phyloP scores from a whole-genome alignment of 2,888 invertebrate genomes.

The Phalera bucephala region DNA sequence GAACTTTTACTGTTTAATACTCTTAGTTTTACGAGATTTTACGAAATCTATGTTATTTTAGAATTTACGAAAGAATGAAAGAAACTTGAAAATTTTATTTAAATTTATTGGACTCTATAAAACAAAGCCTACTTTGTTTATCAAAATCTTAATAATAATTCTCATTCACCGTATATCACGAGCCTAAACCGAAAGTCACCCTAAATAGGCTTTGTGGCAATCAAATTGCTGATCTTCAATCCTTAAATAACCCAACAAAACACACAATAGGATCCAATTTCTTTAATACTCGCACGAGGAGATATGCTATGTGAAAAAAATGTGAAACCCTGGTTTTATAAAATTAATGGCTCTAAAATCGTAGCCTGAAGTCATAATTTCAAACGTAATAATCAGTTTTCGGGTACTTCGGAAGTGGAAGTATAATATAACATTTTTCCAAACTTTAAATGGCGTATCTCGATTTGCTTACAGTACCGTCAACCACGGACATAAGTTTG shows the following conservation, averaged over 20 bases:
- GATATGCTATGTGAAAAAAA: slow-evolving; percentile 24
- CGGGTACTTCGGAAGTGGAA: slow-evolving; percentile 19
- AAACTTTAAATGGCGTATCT: no score
- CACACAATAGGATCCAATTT: slow-evolving; percentile 40
- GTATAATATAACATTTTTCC: slow-evolving; percentile 20
- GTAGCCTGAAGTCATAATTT: slow-evolving; percentile 26
- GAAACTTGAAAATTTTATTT: no score
- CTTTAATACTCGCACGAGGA: slow-evolving; percentile 38
- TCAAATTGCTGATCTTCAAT: slow-evolving; percentile 40
- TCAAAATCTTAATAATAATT: slow-evolving; percentile 11
- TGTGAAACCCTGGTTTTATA: slow-evolving; percentile 32
- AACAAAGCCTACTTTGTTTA: no score
- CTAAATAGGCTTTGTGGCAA: slow-evolving; percentile 20
- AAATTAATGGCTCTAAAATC: slow-evolving; percentile 35
- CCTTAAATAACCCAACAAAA: slow-evolving; percentile 36
- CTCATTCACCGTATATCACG: slow-evolving; percentile 5
- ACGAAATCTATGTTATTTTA: no score
- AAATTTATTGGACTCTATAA: no score
- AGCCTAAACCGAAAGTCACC: slow-evolving; percentile 17
- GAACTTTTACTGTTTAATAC: no score
- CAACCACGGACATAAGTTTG: no score
- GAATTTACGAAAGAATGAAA: no score
- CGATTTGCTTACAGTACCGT: no score
- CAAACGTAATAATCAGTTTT: slow-evolving; percentile 22
- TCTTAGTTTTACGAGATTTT: no score